phyloP scores from a whole-genome alignment of 92 coral and sea anemone genomes.

The Heliopora coerulea region DNA sequence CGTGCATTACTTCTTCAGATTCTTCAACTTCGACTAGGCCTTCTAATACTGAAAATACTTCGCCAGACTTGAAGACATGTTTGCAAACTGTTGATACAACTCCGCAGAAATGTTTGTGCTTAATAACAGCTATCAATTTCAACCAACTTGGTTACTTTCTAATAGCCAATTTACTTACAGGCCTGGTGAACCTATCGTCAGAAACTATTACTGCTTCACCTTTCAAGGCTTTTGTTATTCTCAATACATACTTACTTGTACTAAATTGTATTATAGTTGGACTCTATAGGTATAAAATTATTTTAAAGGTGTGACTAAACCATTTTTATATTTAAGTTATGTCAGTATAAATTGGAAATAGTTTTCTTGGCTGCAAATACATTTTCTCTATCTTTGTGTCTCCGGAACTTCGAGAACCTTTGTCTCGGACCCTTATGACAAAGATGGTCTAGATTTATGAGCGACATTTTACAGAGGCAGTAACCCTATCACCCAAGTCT shows the following conservation, averaged over 20 bases:
- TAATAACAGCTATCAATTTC: conserved; percentile 78
- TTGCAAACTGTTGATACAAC: neutral
- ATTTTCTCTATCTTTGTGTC: no score
- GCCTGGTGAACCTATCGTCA: conserved; percentile 73
- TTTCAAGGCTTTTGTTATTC: conserved; percentile 56
- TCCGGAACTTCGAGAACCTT: no score
- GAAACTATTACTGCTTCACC: conserved; percentile 66
- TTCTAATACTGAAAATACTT: no score
- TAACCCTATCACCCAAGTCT: no score
- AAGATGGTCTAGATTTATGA: no score
- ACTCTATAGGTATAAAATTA: conserved; percentile 49
- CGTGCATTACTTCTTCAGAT: no score
- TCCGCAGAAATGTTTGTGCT: conserved; percentile 46
- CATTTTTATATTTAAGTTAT: neutral
- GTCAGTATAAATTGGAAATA: no score
- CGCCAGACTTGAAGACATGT: neutral
- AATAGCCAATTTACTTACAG: conserved; percentile 77
- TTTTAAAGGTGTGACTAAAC: conserved; percentile 42
- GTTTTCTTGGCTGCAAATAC: no score
- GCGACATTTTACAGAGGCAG: no score
- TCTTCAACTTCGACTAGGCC: no score
- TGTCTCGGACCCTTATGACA: no score
- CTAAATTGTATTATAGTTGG: conserved; percentile 45
- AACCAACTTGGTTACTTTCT: conserved; percentile 81
- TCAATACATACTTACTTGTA: conserved; percentile 61